These are phyloP conservation scores for Fragum whitleyi DNA, from an alignment of 2,888 invertebrate genomes.

Conservation along the genomic window DNA sequence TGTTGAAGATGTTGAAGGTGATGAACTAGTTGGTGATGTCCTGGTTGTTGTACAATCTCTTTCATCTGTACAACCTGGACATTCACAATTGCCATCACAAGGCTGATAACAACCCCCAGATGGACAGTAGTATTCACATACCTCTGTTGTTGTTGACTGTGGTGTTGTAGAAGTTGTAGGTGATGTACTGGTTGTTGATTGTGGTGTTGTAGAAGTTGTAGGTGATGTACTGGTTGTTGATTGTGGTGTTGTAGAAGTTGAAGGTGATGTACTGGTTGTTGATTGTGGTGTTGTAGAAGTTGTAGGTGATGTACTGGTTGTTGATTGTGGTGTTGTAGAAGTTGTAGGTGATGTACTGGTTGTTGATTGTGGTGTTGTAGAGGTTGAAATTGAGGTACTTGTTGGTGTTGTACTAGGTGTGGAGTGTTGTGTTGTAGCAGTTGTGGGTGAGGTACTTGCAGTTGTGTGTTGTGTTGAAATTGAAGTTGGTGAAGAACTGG, in stretches of 20 bases:
- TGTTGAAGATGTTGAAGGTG: neutral
- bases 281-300: too few relatives aligned
- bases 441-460: conserved; percentile 1
- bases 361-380: neutral
- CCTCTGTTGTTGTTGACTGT: too few relatives aligned
- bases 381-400: neutral
- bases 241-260: neutral
- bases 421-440: neutral
- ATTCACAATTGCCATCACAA: too few relatives aligned
- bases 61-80: too few relatives aligned
- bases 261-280: neutral
- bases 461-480: neutral
- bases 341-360: neutral
- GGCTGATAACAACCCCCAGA: too few relatives aligned
- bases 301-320: neutral
- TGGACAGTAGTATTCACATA: too few relatives aligned
- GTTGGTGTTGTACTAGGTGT: conserved; percentile 2
- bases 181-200: too few relatives aligned
- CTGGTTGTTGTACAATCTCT: too few relatives aligned
- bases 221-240: neutral
- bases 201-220: too few relatives aligned
- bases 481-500: neutral
- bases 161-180: neutral
- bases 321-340: neutral
- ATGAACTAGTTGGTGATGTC: neutral